A percentile compares a stretch with the other conserved stretches of the same genome.
These are phyloP conservation scores for Sciurus carolinensis DNA, from an alignment of 2,797 vertebrate species.

Conservation along the genomic window DNA sequence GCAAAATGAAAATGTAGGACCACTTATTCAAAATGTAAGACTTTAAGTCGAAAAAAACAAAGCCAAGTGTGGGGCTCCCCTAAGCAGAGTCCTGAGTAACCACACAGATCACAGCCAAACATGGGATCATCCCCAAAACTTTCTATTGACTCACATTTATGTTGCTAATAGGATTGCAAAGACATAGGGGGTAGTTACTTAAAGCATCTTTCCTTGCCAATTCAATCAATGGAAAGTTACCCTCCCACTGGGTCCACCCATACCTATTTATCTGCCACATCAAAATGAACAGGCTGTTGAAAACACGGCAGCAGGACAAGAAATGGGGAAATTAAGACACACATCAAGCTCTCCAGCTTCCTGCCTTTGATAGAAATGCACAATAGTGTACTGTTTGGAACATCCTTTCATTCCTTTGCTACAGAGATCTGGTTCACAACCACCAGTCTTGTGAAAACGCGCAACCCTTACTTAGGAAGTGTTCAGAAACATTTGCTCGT, in stretches of 20 bases:
- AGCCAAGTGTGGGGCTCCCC: neutral
- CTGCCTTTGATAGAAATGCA: conserved; percentile 73
- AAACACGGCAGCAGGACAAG: conserved; percentile 66
- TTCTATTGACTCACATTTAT: conserved; percentile 27
- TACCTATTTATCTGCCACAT: conserved; percentile 78
- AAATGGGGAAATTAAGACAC: conserved; percentile 62
- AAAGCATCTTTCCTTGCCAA: conserved; percentile 68
- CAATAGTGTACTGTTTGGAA: conserved; percentile 64
- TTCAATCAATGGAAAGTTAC: neutral
- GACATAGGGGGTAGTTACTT: neutral
- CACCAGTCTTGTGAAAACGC: neutral
- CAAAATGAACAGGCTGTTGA: conserved; percentile 74
- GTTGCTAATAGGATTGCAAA: conserved; percentile 65
- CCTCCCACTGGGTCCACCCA: conserved; percentile 66
- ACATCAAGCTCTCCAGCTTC: conserved; percentile 63
- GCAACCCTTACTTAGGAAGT: neutral
- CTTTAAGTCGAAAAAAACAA: neutral
- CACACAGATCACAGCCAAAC: neutral
- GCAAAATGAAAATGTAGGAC: neutral
- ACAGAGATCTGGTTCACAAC: conserved; percentile 48
- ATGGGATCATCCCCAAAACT: neutral
- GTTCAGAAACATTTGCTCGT: neutral
- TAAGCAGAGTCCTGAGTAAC: neutral
- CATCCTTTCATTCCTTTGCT: conserved; percentile 67
- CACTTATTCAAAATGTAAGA: neutral